Percentiles rank a stretch among this genome's conserved stretches.
Conservation (phyloP, 2,888 invertebrate genomes). For the Phorcus lineatus region DNA sequence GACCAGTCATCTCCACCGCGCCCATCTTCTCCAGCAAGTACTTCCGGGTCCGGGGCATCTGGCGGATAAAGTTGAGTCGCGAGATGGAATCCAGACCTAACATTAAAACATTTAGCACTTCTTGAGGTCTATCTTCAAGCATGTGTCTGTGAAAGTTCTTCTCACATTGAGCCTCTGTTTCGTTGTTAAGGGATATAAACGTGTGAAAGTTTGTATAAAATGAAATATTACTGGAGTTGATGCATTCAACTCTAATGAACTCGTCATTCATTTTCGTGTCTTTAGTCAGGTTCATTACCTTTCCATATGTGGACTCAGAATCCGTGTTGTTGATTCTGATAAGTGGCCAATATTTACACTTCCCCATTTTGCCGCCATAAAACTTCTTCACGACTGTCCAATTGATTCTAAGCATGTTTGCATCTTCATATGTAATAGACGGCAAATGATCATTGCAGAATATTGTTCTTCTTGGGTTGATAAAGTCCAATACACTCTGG, state of each 20-base stretch:
- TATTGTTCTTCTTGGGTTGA: background rate
- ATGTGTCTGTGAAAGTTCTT: background rate
- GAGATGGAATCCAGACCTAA: conserved; percentile 92
- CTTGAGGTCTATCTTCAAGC: background rate
- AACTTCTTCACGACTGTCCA: background rate
- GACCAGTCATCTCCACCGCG: conserved; percentile 88
- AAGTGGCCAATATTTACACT: background rate
- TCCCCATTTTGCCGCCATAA: background rate
- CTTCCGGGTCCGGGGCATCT: conserved; percentile 83
- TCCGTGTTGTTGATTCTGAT: background rate
- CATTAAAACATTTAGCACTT: conserved; percentile 81
- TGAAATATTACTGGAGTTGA: conserved; percentile 33
- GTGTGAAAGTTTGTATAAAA: conserved; percentile 54
- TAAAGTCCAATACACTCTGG: background rate
- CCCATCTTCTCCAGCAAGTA: conserved; percentile 81
- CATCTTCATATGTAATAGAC: conserved; percentile 26
- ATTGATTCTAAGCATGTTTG: background rate
- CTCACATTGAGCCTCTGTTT: background rate
- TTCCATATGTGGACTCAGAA: background rate
- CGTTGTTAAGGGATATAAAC: conserved; percentile 30
- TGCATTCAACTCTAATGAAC: conserved; percentile 53
- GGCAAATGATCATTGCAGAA: conserved; percentile 18
- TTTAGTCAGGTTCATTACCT: conserved; percentile 1
- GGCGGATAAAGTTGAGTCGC: conserved; percentile 87
- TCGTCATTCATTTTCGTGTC: conserved; percentile 38